Percentiles rank a stretch among this genome's conserved stretches.
Conservation (phyloP, 2,888 invertebrate species). For the Punctoribates punctum region DNA sequence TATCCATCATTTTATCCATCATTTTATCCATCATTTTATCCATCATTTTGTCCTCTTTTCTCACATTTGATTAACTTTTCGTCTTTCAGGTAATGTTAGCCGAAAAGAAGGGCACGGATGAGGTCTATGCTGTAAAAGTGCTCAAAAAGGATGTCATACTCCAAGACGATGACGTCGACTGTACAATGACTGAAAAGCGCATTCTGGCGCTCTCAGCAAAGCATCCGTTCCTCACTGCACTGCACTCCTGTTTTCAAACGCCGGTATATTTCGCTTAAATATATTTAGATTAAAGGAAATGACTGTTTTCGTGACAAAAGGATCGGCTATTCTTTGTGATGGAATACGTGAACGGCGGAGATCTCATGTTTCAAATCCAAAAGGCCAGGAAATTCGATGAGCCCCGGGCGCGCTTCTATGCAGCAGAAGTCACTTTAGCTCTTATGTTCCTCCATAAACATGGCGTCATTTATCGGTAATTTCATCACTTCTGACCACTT, state of each 20-base stretch:
- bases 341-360: slow-evolving; percentile 99
- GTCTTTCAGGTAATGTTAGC: slow-evolving; percentile 81
- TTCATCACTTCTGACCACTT: neutral
- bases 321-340: slow-evolving; percentile 97
- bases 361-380: slow-evolving; percentile 99
- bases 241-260: slow-evolving; percentile 96
- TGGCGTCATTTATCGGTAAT: slow-evolving; percentile 86
- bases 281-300: slow-evolving; percentile 26
- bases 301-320: slow-evolving; percentile 52
- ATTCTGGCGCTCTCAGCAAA: slow-evolving; percentile 94
- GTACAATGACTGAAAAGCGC: slow-evolving; percentile 97
- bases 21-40: neutral
- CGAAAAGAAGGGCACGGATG: slow-evolving; percentile 85
- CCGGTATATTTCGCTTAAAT: slow-evolving; percentile 57
- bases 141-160: slow-evolving; percentile 96
- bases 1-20: slow-evolving; percentile 48
- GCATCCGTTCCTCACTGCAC: slow-evolving; percentile 95
- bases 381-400: slow-evolving; percentile 97
- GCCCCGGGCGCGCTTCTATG: slow-evolving; percentile 87
- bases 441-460: slow-evolving; percentile 93
- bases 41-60: neutral
- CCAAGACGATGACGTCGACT: slow-evolving; percentile 98
- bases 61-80: slow-evolving; percentile 26
- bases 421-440: slow-evolving; percentile 96
- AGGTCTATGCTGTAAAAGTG: slow-evolving; percentile 69